A percentile compares a stretch with the other conserved stretches of the same genome.
phyloP scores from a whole-genome alignment of 1,140 invertebrate species.

The Zeugodacus cucurbitae region DNA sequence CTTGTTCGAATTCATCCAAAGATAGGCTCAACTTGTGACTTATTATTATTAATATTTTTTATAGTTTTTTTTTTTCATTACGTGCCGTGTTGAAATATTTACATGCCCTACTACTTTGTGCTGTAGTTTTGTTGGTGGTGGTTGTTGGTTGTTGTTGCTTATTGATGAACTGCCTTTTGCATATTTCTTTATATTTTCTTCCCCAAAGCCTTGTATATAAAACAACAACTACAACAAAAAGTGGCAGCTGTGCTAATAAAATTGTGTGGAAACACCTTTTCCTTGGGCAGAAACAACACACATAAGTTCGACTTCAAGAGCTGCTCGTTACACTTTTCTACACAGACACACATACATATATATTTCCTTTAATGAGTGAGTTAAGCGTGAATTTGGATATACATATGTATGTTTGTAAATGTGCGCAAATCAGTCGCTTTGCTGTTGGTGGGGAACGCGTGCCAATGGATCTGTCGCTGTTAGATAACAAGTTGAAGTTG shows the following conservation, averaged over 20 bases:
- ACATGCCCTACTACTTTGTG: not conserved
- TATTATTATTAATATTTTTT: not conserved
- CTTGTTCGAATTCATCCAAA: not conserved
- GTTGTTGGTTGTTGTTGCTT: not conserved
- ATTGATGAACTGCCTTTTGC: conserved; percentile 33
- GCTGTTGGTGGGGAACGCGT: not conserved
- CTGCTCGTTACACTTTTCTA: not conserved
- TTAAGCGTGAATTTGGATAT: not conserved
- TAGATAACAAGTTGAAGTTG: conserved; percentile 18
- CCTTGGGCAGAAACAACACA: not conserved
- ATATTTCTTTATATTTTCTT: not conserved
- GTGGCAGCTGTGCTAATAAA: conserved; percentile 36
- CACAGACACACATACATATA: not conserved
- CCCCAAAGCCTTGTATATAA: not conserved
- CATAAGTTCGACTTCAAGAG: not conserved
- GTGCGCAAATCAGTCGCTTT: not conserved
- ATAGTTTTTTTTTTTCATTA: not conserved
- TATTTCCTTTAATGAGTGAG: not conserved
- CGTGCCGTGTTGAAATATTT: not conserved
- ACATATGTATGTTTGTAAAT: not conserved
- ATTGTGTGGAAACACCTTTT: conserved; percentile 14
- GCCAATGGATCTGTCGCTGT: conserved; percentile 22
- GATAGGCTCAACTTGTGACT: not conserved
- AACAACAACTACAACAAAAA: conserved; percentile 1
- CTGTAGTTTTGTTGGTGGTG: not conserved